Conservation (phyloP, 2,113 vertebrate species). For the Sebastes schlegelii region DNA sequence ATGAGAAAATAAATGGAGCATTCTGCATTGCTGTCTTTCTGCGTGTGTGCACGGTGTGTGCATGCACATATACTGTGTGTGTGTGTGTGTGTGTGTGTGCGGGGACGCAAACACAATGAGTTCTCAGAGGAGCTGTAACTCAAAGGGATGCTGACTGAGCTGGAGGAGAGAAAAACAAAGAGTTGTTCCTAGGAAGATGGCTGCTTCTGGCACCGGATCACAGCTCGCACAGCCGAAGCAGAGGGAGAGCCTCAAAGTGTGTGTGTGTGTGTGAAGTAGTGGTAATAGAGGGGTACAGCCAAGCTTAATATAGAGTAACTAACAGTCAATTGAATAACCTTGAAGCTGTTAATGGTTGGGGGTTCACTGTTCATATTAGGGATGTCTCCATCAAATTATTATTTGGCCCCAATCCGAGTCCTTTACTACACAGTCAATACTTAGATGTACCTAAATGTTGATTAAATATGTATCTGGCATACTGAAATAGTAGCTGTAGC, state of each 20-base stretch:
- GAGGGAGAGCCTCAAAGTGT: not conserved
- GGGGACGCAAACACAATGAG: constrained; percentile 49
- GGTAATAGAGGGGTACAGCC: constrained; percentile 11
- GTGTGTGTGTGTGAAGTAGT: constrained; percentile 23
- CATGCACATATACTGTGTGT: not conserved
- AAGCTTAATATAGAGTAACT: constrained; percentile 27
- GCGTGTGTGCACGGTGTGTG: constrained; percentile 21
- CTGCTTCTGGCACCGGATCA: constrained; percentile 63
- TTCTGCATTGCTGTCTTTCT: constrained; percentile 62
- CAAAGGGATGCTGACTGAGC: constrained; percentile 72
- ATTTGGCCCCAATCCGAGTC: not conserved
- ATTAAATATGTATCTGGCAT: not conserved
- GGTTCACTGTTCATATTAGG: not conserved
- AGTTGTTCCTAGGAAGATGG: constrained; percentile 74
- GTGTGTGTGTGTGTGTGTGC: constrained; percentile 20
- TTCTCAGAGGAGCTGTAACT: constrained; percentile 71
- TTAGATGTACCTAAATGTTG: not conserved
- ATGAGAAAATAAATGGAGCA: constrained; percentile 79
- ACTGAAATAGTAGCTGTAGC: not conserved
- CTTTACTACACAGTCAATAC: not conserved
- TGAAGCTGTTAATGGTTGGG: constrained; percentile 23
- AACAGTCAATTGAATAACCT: constrained; percentile 31
- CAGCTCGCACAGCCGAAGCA: constrained; percentile 37
- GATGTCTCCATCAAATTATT: not conserved
- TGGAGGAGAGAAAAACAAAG: constrained; percentile 65